Base-by-base conservation (phyloP, 2,888 invertebrate species). In the Nymphalis c-album region DNA sequence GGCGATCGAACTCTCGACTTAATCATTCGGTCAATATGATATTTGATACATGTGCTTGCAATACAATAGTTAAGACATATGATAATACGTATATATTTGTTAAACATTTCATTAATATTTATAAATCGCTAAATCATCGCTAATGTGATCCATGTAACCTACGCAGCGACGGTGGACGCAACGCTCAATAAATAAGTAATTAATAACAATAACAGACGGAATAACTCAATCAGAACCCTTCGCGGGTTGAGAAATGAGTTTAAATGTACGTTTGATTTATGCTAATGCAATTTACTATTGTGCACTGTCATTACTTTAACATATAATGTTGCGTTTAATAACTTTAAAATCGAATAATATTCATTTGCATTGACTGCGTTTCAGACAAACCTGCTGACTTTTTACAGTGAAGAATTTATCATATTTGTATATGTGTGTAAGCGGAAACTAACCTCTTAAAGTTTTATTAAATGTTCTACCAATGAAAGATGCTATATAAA, bases 121-220 rank as follows among this genome's bases (percentile, higher is more conserved):
- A 31, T 45, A 55, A 6, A 13, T 5, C 61, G 61, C 68, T 64
- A 16, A 53, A 53, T 22, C 35, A 18, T 7, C n/a, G 40, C 3
- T 57, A 64, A 47, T 18, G 31, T 26, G 48, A 4, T 8, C 45
- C 20, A 10, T 46, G 62, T 45, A n/a, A 10, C 16, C 22, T 45
- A 18, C 18, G 22, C 20, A 40, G 20, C 13, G 20, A 18, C 35
- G 53, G 45, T 53, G 51, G 51, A 59, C 26, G 73, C 40, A 57
- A 13, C 76, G 73, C 71, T 77, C 81, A 86, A 87, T 87, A 85
- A 86, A 87, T 85, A 82, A 73, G 80, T 86, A 86, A 87, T 86
- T 86, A 87, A 87, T 87, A 85, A 84, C 83, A 86, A 86, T 86
- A 82, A 84, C 80, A 71, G 68, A 76, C 78, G 78, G 76, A 78